These are phyloP conservation scores for Isurus oxyrinchus DNA, from an alignment of 2,113 vertebrate species.

Conservation along the genomic window DNA sequence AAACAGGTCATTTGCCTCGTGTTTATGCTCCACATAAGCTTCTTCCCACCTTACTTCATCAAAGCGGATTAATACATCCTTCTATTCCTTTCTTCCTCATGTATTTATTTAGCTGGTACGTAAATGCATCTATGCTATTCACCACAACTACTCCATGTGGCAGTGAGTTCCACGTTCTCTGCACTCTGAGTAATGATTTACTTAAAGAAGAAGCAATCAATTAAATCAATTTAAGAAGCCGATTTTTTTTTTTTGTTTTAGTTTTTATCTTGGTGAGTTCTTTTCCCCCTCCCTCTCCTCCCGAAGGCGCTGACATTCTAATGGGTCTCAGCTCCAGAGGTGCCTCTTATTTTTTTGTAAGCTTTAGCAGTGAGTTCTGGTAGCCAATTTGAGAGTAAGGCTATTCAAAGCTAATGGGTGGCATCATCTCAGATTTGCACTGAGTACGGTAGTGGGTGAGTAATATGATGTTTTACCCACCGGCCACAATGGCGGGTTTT, in stretches of 20 bases:
- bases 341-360: neutral
- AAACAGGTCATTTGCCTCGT: neutral
- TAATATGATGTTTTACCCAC: no score
- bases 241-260: neutral
- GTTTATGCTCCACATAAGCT: neutral
- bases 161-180: neutral
- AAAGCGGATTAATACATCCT: neutral
- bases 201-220: neutral
- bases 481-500: no score
- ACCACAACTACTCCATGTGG: neutral
- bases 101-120: neutral
- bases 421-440: no score
- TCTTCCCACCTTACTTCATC: neutral
- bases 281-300: neutral
- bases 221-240: neutral
- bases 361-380: neutral
- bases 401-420: neutral
- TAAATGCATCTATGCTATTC: neutral
- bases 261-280: neutral
- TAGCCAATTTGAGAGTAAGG: neutral
- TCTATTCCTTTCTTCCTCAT: neutral
- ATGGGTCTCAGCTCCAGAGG: neutral
- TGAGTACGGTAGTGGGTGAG: no score
- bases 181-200: neutral
- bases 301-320: neutral